Base-by-base conservation (phyloP, 2,888 invertebrate genomes). In the Stenodema calcarata region DNA sequence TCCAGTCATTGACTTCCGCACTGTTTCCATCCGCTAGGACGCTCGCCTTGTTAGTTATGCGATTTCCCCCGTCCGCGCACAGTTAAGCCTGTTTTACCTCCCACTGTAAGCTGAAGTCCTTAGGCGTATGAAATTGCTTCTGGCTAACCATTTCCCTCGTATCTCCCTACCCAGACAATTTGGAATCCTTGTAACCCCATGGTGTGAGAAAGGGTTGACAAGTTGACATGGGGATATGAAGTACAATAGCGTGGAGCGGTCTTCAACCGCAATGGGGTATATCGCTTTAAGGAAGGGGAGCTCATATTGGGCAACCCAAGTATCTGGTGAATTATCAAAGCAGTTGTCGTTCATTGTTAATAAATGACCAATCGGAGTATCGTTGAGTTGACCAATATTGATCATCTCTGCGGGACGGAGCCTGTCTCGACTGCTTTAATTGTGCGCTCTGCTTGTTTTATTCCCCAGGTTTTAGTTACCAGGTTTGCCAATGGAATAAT, bases 221-320 rank as follows among this genome's bases (percentile, higher is more conserved):
- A 82, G 47, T 69, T 82, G 82, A 82, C 82, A 82, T 30, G 82
- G 69, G 82, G 69, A 82, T 69, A 50, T 16, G 23, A 69, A n/a
- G 70, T 14, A 9, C 14, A n/a, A n/a, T n/a, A 18, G 42, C 18
- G n/a, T 1, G 7, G 69, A 41, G 80, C 69, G 62, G 18, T 27
- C 23, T 80, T n/a, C 41, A 54, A 35, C 30, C 42, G 18, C 42
- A n/a, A 44, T 0, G 12, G 41, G 12, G 23, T 41, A 69, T 82
- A 47, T 44, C 30, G 47, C 69, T 82, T 82, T 82, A 82, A 69
- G 69, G 41, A 42, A 41, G 35, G 82, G 69, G 69, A 82, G 69
- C 82, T 82, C 41, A 69, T 82, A 41, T 69, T 23, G 7, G 28
- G 42, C 42, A 11, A 44, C 35, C 41, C 78, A 23, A 18, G 23